Evolutionary conservation across 2,888 invertebrate species (phyloP).

Genomic region (Chrysopilus asiliformis): DNA sequence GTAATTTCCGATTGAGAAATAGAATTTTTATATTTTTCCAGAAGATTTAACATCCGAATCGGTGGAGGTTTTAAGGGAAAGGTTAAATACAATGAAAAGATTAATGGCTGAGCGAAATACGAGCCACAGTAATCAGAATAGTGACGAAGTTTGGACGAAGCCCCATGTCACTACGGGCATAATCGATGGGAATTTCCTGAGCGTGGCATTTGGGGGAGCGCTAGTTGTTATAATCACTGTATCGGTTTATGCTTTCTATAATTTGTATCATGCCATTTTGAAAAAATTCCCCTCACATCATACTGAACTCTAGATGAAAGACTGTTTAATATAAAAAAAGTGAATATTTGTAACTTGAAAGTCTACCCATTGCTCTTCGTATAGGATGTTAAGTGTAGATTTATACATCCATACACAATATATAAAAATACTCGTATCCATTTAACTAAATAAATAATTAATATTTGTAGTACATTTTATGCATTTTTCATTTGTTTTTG

Average conservation of each 20-base stretch:
- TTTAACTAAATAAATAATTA: too few relatives aligned
- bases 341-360: too few relatives aligned
- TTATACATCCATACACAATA: too few relatives aligned
- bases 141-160: conserved; percentile 32
- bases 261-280: conserved; percentile 62
- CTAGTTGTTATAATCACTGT: conserved; percentile 60
- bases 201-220: conserved; percentile 46
- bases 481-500: too few relatives aligned
- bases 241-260: conserved; percentile 74
- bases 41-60: conserved; percentile 45
- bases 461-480: too few relatives aligned
- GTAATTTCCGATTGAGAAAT: too few relatives aligned
- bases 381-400: too few relatives aligned
- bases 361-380: too few relatives aligned
- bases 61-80: conserved; percentile 66
- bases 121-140: conserved; percentile 25
- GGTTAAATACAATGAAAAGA: conserved; percentile 57
- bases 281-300: conserved; percentile 73
- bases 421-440: too few relatives aligned
- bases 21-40: conserved; percentile 10
- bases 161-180: conserved; percentile 41
- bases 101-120: conserved; percentile 62
- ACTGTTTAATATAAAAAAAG: neutral
- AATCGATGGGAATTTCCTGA: conserved; percentile 71
- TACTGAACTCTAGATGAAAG: conserved; percentile 55